Percentiles rank a stretch among this genome's conserved stretches.
Conservation (phyloP, 2,797 vertebrate genomes). For the Geotria australis region DNA sequence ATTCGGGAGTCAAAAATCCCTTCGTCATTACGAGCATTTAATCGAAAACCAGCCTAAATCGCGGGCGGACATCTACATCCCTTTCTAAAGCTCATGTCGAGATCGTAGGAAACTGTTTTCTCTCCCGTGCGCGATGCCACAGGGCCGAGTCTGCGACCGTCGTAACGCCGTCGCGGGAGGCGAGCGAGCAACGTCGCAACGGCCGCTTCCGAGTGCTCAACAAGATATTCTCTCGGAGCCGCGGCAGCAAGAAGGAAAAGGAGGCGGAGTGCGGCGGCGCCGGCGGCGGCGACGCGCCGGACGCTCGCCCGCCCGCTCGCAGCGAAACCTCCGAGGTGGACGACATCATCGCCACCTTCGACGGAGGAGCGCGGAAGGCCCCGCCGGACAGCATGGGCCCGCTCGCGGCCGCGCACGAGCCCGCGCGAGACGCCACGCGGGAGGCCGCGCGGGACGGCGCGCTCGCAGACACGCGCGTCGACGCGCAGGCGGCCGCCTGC, state of each 20-base stretch:
- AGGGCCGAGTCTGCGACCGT: too few species aligned
- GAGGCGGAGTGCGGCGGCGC: slow-evolving; percentile 10
- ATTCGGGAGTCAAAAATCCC: too few species aligned
- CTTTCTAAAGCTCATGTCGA: too few species aligned
- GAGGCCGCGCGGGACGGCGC: slow-evolving; percentile 10
- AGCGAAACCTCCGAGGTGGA: slow-evolving; percentile 32
- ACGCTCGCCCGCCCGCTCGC: too few species aligned
- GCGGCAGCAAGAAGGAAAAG: slow-evolving; percentile 21
- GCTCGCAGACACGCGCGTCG: slow-evolving; percentile 11
- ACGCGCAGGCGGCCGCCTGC: too few species aligned
- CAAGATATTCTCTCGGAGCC: slow-evolving; percentile 23
- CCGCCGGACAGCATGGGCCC: slow-evolving; percentile 11
- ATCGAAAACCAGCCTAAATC: too few species aligned
- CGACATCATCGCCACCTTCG: slow-evolving; percentile 42
- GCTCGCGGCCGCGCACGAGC: slow-evolving; percentile 5
- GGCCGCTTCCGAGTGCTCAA: slow-evolving; percentile 24
- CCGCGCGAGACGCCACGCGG: slow-evolving; percentile 9
- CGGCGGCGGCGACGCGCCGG: slow-evolving; percentile 7
- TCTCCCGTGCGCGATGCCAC: too few species aligned
- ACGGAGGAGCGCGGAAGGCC: slow-evolving; percentile 19
- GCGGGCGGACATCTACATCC: too few species aligned
- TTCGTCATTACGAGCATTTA: too few species aligned
- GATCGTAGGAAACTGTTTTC: too few species aligned
- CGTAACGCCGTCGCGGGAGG: too few species aligned
- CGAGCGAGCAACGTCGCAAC: too few species aligned